Base-by-base conservation (phyloP, 2,888 invertebrate species). In the Cryptocephalus moraei region DNA sequence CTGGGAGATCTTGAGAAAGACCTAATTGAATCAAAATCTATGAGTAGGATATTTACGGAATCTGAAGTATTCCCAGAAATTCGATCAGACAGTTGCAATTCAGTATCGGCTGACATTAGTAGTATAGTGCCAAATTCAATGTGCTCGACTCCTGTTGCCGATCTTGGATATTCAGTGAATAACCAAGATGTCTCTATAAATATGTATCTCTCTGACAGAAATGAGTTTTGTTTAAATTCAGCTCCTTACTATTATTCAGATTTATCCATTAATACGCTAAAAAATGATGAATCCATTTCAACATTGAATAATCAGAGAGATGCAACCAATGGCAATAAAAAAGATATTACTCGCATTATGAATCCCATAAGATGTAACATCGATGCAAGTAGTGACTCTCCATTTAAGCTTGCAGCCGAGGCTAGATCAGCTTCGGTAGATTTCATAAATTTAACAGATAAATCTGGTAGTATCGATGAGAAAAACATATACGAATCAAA, bases 231-330 rank as follows among this genome's bases (percentile, higher is more conserved):
- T 36, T 59, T 56, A 43, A 81, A 82, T 51, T 78, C 82, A 46
- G 88, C 87, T 33, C 90, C 91, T 0, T 91, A 91, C 62, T 91
- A 91, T 62, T 91, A 91, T 65, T 89, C 91, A 0, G 91, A 91
- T 67, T 73, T 81, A 43, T 81, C 74, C 3, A 60, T 67, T 57
- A 65, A 66, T 50, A 59, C 63, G 0, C 59, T 60, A 1, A 57
- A 60, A 46, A 61, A 56, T 6, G 12, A n/a, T 14, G 61, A 63
- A 36, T 61, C 62, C 11, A 58, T 64, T 2, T 53, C 68, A 49
- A 69, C 68, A 34, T 59, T 87, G 33, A 88, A 87, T 61, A 88
- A 88, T 66, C 86, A 86, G 67, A 72, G 86, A 43, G 81, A 82
- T 39, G 78, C 82, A 11, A 75, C 50, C 14, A 71, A 75, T 47